phyloP scores from a whole-genome alignment of 2,113 vertebrate genomes.

The Dipodomys stephensi region DNA sequence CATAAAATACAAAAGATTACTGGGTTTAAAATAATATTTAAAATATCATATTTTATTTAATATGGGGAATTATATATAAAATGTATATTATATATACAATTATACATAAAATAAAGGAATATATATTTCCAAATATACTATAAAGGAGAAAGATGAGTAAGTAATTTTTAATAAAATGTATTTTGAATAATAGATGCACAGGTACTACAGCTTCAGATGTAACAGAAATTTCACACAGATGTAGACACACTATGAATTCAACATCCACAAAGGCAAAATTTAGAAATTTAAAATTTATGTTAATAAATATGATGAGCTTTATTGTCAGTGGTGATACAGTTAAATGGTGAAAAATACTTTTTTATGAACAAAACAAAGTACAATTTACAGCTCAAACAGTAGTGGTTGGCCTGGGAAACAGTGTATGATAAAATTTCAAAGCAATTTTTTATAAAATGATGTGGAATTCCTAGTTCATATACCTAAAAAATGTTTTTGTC shows the following conservation, averaged over 20 bases:
- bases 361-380: conserved; percentile 17
- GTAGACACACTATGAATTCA: neutral
- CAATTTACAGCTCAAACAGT: neutral
- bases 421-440: neutral
- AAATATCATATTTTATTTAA: conserved; percentile 31
- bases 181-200: neutral
- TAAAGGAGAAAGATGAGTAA: neutral
- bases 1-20: neutral
- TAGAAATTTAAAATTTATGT: neutral
- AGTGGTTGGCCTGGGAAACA: neutral
- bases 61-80: neutral
- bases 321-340: neutral
- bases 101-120: neutral
- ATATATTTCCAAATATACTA: neutral
- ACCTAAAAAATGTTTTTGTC: conserved; percentile 16
- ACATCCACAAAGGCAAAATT: neutral
- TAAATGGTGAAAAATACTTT: conserved; percentile 33
- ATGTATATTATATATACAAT: no score
- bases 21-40: conserved; percentile 54
- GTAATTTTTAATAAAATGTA: conserved; percentile 26
- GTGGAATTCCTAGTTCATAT: neutral
- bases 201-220: neutral
- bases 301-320: neutral
- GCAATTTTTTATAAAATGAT: neutral
- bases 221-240: neutral